phyloP scores from a whole-genome alignment of 2,888 invertebrate genomes.

The Galeruca laticollis region DNA sequence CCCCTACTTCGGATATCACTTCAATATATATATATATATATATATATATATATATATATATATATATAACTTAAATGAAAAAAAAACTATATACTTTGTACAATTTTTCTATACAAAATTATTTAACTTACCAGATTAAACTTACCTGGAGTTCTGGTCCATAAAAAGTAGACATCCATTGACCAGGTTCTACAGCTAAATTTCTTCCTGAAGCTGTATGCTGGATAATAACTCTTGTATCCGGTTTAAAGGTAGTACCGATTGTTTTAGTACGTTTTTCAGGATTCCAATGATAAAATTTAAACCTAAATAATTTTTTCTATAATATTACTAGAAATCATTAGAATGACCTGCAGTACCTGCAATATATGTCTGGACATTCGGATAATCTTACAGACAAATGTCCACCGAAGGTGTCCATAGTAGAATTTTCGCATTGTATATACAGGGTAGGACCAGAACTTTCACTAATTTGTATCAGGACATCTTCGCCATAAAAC shows the following conservation, averaged over 20 bases:
- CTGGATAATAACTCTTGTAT: conserved; percentile 60
- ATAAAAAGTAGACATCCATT: conserved; percentile 62
- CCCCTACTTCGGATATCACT: too few species aligned
- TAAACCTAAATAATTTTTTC: conserved; percentile 53
- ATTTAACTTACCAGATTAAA: conserved; percentile 28
- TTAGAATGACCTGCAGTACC: conserved; percentile 33
- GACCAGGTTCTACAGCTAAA: conserved; percentile 59
- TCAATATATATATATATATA: too few species aligned
- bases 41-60: too few species aligned
- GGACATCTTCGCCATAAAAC: conserved; percentile 61
- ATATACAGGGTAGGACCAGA: conserved; percentile 57
- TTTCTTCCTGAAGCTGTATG: conserved; percentile 63
- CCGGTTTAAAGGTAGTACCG: conserved; percentile 58
- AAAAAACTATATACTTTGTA: conserved; percentile 47
- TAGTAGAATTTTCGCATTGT: conserved; percentile 61
- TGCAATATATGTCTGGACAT: conserved; percentile 62
- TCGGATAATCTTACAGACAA: conserved; percentile 56
- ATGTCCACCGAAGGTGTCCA: conserved; percentile 59
- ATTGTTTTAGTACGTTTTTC: conserved; percentile 56
- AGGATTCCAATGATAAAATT: conserved; percentile 61
- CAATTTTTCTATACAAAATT: too few species aligned
- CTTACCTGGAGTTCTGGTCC: conserved; percentile 55
- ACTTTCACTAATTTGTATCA: conserved; percentile 58
- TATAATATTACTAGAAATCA: neutral
- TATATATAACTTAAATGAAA: neutral